Evolutionary conservation across 2,113 vertebrate species (phyloP), one percentile per base, ranked within the genome.

Genomic region (Acrocephalus arundinaceus): DNA sequence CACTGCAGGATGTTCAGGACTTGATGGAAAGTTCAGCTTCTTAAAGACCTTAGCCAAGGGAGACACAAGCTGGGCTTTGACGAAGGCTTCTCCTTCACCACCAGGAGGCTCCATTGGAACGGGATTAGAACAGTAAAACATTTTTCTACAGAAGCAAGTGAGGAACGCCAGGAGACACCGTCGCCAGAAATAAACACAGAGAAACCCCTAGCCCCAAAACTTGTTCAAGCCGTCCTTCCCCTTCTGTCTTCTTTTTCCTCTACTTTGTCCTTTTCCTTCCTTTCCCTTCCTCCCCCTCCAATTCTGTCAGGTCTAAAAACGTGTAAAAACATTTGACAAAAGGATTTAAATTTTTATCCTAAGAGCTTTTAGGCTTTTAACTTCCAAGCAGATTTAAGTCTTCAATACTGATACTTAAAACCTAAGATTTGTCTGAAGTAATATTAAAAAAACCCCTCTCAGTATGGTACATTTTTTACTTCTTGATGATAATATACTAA

Each of bases 91-190:
- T 52, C 35, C n/a, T 18, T 35, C 0, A 4, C 96, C 96, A 95
- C 85, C 6, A 78, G 96, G 88, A 84, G 96, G 92, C 93, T 46
- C 81, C 33, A 12, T 67, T 67, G 94, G 14, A 87, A 67, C 43
- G 3, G 15, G 7, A 35, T 28, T 73, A 65, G 51, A 66, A 16
- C 10, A 57, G 17, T 5, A 17, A 51, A 76, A 51, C 14, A 1
- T 23, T 31, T 28, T 21, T 19, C 28, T 25, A 0, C 1, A 48
- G 17, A 45, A 58, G 41, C 4, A 7, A 22, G 33, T 2, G 45
- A 54, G 15, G 35, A 27, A 24, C 10, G 13, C 58, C 46, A 35
- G 49, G n/a, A 51, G n/a, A 45, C 13, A n/a, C 14, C 1, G 0
- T 9, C 3, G 0, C 31, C 54, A 63, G 35, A 77, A 88, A 77